Conservation (phyloP, 1,140 invertebrate species). For the Sweltsa coloradensis region DNA sequence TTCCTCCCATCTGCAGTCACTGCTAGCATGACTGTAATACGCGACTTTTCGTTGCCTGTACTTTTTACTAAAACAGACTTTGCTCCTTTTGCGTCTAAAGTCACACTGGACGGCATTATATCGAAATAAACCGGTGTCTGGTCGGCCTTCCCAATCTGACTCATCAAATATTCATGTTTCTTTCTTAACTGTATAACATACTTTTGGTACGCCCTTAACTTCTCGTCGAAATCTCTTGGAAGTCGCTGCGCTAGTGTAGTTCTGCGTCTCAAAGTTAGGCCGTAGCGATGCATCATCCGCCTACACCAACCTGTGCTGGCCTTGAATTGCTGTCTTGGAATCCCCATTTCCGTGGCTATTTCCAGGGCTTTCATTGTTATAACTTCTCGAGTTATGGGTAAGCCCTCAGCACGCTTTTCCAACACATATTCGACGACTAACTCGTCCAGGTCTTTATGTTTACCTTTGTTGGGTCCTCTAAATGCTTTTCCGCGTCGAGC, state of each 20-base stretch:
- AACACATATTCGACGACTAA: background rate
- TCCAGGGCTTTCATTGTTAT: conserved; percentile 2
- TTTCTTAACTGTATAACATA: conserved; percentile 8
- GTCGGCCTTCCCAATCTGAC: conserved; percentile 13
- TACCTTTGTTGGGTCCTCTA: conserved; percentile 4
- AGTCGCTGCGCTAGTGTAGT: conserved; percentile 7
- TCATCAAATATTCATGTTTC: conserved; percentile 3
- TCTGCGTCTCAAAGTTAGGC: conserved; percentile 2
- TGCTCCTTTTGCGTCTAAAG: conserved; percentile 9
- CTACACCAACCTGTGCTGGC: conserved; percentile 9
- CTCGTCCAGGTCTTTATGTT: background rate
- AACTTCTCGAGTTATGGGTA: background rate
- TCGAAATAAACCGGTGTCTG: conserved; percentile 14
- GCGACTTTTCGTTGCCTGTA: conserved; percentile 10
- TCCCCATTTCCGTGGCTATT: background rate
- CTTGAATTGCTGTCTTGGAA: background rate
- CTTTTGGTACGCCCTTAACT: conserved; percentile 4
- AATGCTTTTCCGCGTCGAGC: background rate
- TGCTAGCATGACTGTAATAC: conserved; percentile 11
- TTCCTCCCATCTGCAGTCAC: conserved; percentile 9
- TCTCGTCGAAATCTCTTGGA: conserved; percentile 4
- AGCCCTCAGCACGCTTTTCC: background rate
- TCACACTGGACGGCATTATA: conserved; percentile 10
- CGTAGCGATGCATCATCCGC: conserved; percentile 2
- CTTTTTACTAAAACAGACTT: conserved; percentile 11